Evolutionary conservation across 2,113 vertebrate genomes (phyloP).

Genomic region (Trochalopteron elliotii): DNA sequence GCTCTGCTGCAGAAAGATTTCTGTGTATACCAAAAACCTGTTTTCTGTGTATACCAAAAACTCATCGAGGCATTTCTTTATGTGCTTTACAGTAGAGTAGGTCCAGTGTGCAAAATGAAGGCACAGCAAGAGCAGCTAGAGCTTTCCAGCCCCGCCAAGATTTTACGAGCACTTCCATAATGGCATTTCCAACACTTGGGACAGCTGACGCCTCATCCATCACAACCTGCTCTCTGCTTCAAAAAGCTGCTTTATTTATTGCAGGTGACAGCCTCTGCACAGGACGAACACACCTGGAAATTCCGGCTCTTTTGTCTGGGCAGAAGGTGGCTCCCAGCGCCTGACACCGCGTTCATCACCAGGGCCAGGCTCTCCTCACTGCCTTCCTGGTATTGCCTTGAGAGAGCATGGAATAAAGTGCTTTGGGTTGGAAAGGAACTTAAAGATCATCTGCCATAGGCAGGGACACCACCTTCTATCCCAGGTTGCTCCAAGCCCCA

Average conservation of each 20-base stretch:
- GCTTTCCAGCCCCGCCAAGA: neutral
- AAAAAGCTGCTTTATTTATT: neutral
- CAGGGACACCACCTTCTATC: fast-evolving
- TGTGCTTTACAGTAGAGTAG: neutral
- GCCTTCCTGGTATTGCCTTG: neutral
- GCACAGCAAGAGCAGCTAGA: neutral
- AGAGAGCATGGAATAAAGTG: neutral
- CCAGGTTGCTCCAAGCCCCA: neutral
- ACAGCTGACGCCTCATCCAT: neutral
- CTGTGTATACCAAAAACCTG: neutral
- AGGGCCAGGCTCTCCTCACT: neutral
- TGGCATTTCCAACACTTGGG: slow-evolving; percentile 1
- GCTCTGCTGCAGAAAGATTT: neutral
- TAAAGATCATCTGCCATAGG: neutral
- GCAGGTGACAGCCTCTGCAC: neutral
- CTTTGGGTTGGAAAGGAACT: neutral
- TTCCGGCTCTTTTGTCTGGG: neutral
- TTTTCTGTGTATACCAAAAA: neutral
- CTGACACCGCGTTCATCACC: neutral
- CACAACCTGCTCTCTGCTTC: slow-evolving; percentile 4
- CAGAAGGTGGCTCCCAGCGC: neutral
- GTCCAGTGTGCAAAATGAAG: neutral
- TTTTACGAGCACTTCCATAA: neutral
- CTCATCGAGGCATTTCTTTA: neutral
- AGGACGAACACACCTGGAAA: neutral